Evolutionary conservation across 2,797 vertebrate species (phyloP).

Genomic region (Argya squamiceps): DNA sequence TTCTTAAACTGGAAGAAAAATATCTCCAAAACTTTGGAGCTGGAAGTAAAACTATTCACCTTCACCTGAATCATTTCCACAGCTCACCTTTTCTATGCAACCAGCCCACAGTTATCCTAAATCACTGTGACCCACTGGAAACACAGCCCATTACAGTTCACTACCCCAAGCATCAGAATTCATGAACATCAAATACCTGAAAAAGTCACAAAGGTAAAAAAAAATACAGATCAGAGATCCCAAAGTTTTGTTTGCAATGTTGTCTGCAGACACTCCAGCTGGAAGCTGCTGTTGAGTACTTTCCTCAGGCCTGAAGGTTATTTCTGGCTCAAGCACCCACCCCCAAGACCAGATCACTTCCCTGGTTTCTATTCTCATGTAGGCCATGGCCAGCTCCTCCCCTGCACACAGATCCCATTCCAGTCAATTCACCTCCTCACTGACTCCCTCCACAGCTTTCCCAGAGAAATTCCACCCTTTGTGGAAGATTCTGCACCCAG

Average conservation of each 20-base stretch:
- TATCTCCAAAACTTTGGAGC: background rate
- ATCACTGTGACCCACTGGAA: background rate
- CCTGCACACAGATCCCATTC: background rate
- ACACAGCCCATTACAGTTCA: background rate
- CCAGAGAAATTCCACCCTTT: background rate
- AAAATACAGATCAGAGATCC: background rate
- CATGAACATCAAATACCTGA: background rate
- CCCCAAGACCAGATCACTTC: background rate
- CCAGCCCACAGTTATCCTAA: background rate
- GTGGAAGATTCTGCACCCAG: background rate
- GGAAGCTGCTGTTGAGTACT: background rate
- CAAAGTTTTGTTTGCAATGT: background rate
- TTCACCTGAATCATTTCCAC: background rate
- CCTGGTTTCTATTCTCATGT: background rate
- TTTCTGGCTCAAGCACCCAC: background rate
- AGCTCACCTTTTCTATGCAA: background rate
- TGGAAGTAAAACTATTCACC: background rate
- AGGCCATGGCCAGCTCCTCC: background rate
- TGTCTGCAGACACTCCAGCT: background rate
- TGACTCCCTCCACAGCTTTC: background rate
- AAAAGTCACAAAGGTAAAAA: background rate
- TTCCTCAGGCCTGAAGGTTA: slow-evolving; percentile 9
- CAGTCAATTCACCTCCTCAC: background rate
- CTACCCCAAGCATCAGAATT: background rate
- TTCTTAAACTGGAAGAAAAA: background rate